Evolutionary conservation across 1,140 invertebrate species (phyloP), one percentile per base, ranked within the genome.

Genomic region (Listronotus bonariensis): DNA sequence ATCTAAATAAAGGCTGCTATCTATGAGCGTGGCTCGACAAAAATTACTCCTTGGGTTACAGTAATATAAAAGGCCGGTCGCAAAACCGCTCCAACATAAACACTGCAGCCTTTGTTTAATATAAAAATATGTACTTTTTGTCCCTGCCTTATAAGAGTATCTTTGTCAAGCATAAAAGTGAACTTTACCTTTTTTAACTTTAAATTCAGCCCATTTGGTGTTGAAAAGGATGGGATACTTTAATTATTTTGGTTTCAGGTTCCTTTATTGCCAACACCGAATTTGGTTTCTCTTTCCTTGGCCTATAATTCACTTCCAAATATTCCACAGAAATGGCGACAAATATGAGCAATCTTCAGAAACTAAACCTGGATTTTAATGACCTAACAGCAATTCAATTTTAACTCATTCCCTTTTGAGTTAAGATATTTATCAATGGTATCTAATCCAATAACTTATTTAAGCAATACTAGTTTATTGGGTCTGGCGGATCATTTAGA

Each of bases 401-500:
- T 87, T 90, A 54, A 90, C 87, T 12, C 88, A 91, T 77, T 85
- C 87, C 4, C 79, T 93, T 43, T 85, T 26, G 84, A 90, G 65
- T 80, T 95, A 6, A 85, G 88, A 68, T 84, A 80, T 64, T 81
- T 95, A 9, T 88, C 88, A 65, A 73, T 95, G 14, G 88, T 89
- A 7, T 85, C 84, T 9, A 95, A 95, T 81, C 89, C 89, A 0
- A 92, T 95, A 45, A 87, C 85, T 8, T 84, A 85, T 15, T 81
- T 95, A 6, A 90, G 86, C 68, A 93, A 94, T 70, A 91, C 88
- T 12, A 92, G 87, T 72, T 86, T 94, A 45, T 83, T 89, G 15
- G 90, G 89, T 32, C 84, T 93, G 10, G 88, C 91, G 6, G 86
- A 89, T 52, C 84, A 86, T 70, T 79, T 95, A 2, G 87, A 91